phyloP scores from a whole-genome alignment of 1,140 invertebrate species.

The Lordiphosa mommai region DNA sequence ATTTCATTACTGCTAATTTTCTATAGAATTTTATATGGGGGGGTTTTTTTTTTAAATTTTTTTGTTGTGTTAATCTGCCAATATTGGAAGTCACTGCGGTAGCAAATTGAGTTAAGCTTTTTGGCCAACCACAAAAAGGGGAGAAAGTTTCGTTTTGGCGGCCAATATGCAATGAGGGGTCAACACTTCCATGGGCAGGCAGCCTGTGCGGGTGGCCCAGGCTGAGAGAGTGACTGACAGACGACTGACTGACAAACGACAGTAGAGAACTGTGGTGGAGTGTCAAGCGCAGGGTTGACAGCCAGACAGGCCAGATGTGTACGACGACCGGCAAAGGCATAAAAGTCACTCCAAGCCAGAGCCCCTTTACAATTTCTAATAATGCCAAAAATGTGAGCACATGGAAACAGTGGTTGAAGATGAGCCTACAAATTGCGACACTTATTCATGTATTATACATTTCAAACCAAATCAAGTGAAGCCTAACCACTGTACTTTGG shows the following conservation, averaged over 20 bases:
- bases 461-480: not conserved
- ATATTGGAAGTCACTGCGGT: slow-evolving; percentile 34
- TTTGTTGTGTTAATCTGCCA: not conserved
- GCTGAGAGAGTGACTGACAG: slow-evolving; percentile 6
- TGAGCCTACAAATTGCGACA: not conserved
- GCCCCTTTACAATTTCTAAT: slow-evolving; percentile 44
- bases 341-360: slow-evolving; percentile 22
- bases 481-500: slow-evolving; percentile 7
- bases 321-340: slow-evolving; percentile 23
- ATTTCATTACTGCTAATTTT: slow-evolving; percentile 41
- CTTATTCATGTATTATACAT: not conserved
- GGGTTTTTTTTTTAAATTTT: not conserved
- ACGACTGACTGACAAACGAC: slow-evolving; percentile 15
- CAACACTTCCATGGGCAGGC: not conserved
- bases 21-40: slow-evolving; percentile 26
- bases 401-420: not conserved
- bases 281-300: slow-evolving; percentile 43
- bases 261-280: slow-evolving; percentile 17
- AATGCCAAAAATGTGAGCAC: slow-evolving; percentile 52
- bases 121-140: slow-evolving; percentile 27
- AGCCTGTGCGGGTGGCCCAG: slow-evolving; percentile 4
- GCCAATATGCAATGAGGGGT: slow-evolving; percentile 8
- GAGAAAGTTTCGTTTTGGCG: slow-evolving; percentile 6
- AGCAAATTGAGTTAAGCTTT: slow-evolving; percentile 50
- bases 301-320: slow-evolving; percentile 9